Conservation (phyloP, 2,113 vertebrate genomes). For the Callaeas wilsoni region DNA sequence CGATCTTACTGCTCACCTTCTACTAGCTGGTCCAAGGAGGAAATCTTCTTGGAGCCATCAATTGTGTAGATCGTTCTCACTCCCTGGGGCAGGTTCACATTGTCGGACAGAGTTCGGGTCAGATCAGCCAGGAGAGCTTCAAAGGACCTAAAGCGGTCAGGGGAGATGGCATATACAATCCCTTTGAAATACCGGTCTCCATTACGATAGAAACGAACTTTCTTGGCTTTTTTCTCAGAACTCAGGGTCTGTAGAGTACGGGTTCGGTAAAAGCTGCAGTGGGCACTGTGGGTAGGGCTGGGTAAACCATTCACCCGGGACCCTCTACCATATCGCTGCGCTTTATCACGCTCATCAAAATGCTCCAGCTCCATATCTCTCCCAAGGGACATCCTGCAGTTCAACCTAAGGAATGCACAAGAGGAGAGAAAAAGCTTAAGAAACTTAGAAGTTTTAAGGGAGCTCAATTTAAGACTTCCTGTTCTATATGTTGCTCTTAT, state of each 20-base stretch:
- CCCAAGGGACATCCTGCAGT: constrained; percentile 72
- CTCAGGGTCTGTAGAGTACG: constrained; percentile 92
- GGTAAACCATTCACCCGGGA: constrained; percentile 91
- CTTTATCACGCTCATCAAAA: constrained; percentile 96
- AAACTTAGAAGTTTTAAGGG: not conserved
- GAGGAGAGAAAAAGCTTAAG: not conserved
- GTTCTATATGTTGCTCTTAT: accelerated
- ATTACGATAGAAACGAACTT: constrained; percentile 96
- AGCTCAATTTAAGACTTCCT: not conserved
- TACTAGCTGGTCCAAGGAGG: constrained; percentile 88
- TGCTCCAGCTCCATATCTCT: constrained; percentile 96
- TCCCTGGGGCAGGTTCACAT: constrained; percentile 95
- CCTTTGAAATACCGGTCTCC: constrained; percentile 98
- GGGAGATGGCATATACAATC: constrained; percentile 95
- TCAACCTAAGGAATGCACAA: constrained; percentile 47
- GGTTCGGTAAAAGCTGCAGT: constrained; percentile 97
- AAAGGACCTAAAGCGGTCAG: constrained; percentile 90
- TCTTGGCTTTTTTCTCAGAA: constrained; percentile 96
- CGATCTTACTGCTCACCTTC: constrained; percentile 82
- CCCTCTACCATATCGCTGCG: constrained; percentile 85
- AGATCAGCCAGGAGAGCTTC: constrained; percentile 95
- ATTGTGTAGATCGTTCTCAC: constrained; percentile 93
- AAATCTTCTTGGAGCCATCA: constrained; percentile 86
- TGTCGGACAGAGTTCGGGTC: constrained; percentile 93
- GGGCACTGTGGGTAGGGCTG: constrained; percentile 97